Evolutionary conservation across 2,888 invertebrate genomes (phyloP), one percentile per base, ranked within the genome.

Genomic region (Azorinus chamasolen): DNA sequence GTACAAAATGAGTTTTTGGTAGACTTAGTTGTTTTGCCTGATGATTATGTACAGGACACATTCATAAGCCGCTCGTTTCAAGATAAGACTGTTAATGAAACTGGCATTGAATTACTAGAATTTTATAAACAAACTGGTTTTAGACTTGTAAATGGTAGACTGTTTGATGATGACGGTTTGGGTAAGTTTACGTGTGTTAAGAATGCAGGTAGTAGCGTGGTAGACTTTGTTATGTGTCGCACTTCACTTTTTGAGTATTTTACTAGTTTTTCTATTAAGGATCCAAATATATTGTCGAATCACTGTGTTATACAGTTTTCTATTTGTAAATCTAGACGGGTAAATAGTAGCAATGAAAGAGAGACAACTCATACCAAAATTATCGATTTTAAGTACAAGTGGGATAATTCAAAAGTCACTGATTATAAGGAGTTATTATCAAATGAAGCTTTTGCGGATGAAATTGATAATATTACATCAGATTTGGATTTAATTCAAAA

Each of bases 231-330:
- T 12, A 20, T 62, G n/a, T 24, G 27, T 2, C 48, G 50, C 12
- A 18, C 24, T 22, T 20, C 18, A 4, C 32, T 62, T n/a, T 20
- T 51, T 39, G 14, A 51, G 18, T n/a, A n/a, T 1, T 63, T 63
- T 41, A 12, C 20, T 1, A 39, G 8, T 25, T 63, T 63, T 39
- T 2, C 10, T 10, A 39, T 63, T 16, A 8, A 25, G 8, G 51
- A 53, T 12, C 63, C 63, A 39, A 63, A 63, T 63, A 63, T 63
- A n/a, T 51, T 63, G 25, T 51, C 51, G 2, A 41, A 63, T 25
- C 63, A 53, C 25, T 63, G 63, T 37, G 51, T 22, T 22, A 16
- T 63, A 39, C 22, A 24, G 14, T 37, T 39, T 63, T 43, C 2
- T 25, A 0, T 14, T 6, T 14, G 24, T 20, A 22, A 43, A 14